Base-by-base conservation (phyloP, 2,888 invertebrate genomes). In the Callimorpha dominula region DNA sequence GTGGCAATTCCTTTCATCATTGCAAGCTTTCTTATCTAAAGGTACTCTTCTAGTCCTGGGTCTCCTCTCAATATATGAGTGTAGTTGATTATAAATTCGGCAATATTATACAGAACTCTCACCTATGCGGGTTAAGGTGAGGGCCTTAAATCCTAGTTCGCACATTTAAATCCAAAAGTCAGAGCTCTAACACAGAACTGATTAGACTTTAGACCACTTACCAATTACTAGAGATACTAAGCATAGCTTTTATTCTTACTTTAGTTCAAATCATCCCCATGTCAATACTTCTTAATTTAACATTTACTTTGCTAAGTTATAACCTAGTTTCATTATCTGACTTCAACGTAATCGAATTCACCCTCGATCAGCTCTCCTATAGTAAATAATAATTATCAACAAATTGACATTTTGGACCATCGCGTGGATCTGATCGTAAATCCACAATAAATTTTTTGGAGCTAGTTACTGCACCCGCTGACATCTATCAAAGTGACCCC, bases 381-480 rank as follows among this genome's bases (percentile, higher is more conserved):
- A 8, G 12, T 52, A 49, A 60, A 15, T 62, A 60, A 62, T 67
- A 71, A 71, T 71, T 42, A 60, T 66, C 6, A 54, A 46, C 62
- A 31, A 54, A 68, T 49, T 50, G 49, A 46, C 20, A 65, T 66
- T 40, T 66, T 50, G 57, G 42, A 71, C 14, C 40, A 71, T 69
- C 42, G 63, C 52, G 63, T 4, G 42, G 67, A 46, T 8, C 8
- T 52, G 31, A 17, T n/a, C 67, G 62, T 70, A 75, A 68, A 74
- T 73, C 70, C 46, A 4, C 52, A 17, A 9, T 17, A 12, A 31
- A 68, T 74, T 78, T 70, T 76, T 74, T 69, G 64, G 72, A 73
- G 68, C 60, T 60, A 60, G 14, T 69, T 66, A 20, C 74, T 81
- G 71, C 82, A 76, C 74, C 79, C 80, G 83, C 86, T 78, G 43